phyloP scores from a whole-genome alignment of 2,113 vertebrate species.

The Pantherophis guttatus region DNA sequence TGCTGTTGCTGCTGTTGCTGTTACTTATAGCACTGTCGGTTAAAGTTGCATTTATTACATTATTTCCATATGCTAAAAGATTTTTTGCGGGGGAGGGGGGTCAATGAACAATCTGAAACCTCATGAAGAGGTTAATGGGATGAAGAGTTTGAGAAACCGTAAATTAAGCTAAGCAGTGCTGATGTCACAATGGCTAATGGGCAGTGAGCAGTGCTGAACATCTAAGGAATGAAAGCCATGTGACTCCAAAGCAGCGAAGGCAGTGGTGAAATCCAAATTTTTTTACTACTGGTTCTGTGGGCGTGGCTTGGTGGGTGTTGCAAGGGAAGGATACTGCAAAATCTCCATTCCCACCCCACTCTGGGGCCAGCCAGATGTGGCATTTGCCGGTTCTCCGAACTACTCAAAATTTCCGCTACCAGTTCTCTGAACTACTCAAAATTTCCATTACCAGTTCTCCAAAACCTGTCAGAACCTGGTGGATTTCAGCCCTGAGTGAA shows the following conservation, averaged over 20 bases:
- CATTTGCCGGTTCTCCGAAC: too few relatives aligned
- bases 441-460: too few relatives aligned
- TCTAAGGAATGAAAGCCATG: not conserved
- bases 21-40: not conserved
- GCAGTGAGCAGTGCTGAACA: not conserved
- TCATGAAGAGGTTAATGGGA: not conserved
- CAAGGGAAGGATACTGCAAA: too few relatives aligned
- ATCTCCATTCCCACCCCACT: too few relatives aligned
- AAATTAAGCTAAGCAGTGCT: not conserved
- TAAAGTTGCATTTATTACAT: not conserved
- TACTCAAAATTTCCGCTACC: too few relatives aligned
- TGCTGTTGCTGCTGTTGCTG: not conserved
- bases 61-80: not conserved
- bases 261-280: too few relatives aligned
- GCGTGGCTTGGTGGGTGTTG: too few relatives aligned
- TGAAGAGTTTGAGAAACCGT: not conserved
- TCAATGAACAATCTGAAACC: not conserved
- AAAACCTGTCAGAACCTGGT: too few relatives aligned
- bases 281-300: too few relatives aligned
- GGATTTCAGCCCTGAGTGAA: not conserved
- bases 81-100: too few relatives aligned
- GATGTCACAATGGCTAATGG: not conserved
- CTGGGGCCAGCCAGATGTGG: too few relatives aligned
- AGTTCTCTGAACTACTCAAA: too few relatives aligned
- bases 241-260: not conserved